Evolutionary conservation across 2,888 invertebrate genomes (phyloP), one percentile per base, ranked within the genome.

Genomic region (Drosophila subquinaria): DNA sequence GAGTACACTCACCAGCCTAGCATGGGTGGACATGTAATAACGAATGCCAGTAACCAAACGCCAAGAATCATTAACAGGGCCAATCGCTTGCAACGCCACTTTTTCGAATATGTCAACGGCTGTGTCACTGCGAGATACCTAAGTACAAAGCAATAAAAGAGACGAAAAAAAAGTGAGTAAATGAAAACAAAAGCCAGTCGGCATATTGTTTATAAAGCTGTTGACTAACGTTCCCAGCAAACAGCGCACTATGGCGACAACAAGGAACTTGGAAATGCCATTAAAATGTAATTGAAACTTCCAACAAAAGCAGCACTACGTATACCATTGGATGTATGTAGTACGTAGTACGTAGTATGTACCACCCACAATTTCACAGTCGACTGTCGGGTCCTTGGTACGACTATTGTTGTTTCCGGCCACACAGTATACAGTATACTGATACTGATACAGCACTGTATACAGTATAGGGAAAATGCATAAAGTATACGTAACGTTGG

Each of bases 11-110:
- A 96, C 97, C 98, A 98, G 87, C 97, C 98, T 83, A 98, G 95
- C 93, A 98, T 96, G 0, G 98, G 98, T 1, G 98, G 98, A 82
- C 98, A 97, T 23, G 98, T 98, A 76, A 99, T 98, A 43, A 97
- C 94, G 45, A 97, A 96, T 8, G 98, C 97, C 30, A 97, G 94
- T 15, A 97, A 94, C 99, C 99, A 99, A 0, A 98, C 98, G 52
- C 96, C 95, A 55, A 97, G 94, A 76, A 98, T 97, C 96, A 98
- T 97, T n/a, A 96, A 94, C 53, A 97, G 94, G 0, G 97, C 98
- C 74, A 97, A 93, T 76, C 97, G 95, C 93, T 97, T 97, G 5
- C 97, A 96, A 51, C 98, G 95, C 89, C 98, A 94, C 90, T 97
- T 95, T 89, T 97, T 95, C 55, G 98, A 97, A 93, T 99, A 99